Base-by-base conservation (phyloP, 2,113 vertebrate genomes). In the Tichodroma muraria region DNA sequence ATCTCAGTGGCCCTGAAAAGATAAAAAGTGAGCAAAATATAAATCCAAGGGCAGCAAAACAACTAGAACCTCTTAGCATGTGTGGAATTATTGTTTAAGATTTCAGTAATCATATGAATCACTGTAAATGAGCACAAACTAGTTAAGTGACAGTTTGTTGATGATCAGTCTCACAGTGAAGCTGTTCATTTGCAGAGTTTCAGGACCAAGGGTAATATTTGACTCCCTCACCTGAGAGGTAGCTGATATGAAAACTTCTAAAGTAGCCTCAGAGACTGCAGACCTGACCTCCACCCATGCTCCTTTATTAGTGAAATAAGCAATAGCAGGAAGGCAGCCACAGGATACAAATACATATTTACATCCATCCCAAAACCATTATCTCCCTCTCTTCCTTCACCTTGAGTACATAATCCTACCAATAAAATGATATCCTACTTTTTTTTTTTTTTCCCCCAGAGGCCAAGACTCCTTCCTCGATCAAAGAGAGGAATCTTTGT, bases 1-100 rank as follows among this genome's bases (percentile, higher is more conserved):
- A 99, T 77, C 99, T 98, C 65, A 99, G 91, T 4, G 99, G 99
- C 99, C 99, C 99, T 99, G 96, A 79, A 96, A 70, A 60, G 25
- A 79, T 15, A 77, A 53, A 45, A 22, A 33, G 21, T 6, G 16
- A 79, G 38, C 25, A 75, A 76, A 70, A 86, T 17, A 44, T 3
- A 82, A 82, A 73, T 40, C 56, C 64, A 78, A 71, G 49, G 31
- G 28, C 12, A 69, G 8, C 11, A 40, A 6, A 40, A 22, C 35
- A 80, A 61, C 37, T 57, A 68, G 49, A 77, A 56, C 4, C 12
- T 40, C 60, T 49, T n/a, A 52, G 42, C 37, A 69, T 4, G 14
- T 30, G 19, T 18, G 73, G 38, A 84, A 65, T 16, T 54, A 31
- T 11, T 52, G 17, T 50, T 92, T 45, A 63, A 54, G 9, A 54